A percentile compares a stretch with the other conserved stretches of the same genome.
Evolutionary conservation across 1,140 invertebrate genomes (phyloP).

Genomic region (Pachypeltis micranthus): DNA sequence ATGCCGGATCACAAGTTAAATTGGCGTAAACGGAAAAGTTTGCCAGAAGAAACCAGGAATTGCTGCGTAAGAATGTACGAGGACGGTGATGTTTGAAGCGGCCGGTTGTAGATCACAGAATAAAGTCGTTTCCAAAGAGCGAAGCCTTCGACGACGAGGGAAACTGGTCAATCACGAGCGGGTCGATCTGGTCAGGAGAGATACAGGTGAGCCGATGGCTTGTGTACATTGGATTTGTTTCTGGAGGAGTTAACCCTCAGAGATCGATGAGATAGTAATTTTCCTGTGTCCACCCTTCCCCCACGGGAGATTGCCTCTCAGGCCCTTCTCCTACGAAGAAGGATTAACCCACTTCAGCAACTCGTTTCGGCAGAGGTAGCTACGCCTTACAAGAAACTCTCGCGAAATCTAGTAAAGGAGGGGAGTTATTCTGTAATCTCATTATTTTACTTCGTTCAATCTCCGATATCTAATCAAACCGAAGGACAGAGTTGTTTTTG

Average conservation of each 20-base stretch:
- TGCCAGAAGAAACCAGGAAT: no score
- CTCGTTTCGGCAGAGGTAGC: neutral
- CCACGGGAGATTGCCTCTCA: constrained; percentile 2
- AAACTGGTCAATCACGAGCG: neutral
- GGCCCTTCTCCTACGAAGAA: neutral
- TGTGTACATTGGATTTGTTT: constrained; percentile 8
- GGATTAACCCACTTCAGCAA: constrained; percentile 8
- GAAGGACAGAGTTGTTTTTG: no score
- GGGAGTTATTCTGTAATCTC: constrained; percentile 1
- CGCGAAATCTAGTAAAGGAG: constrained; percentile 1
- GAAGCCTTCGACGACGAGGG: no score
- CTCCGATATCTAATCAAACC: constrained; percentile 3
- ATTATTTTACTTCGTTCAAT: constrained; percentile 7
- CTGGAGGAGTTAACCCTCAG: constrained; percentile 3
- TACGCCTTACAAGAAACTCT: neutral
- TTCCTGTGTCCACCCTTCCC: constrained; percentile 6
- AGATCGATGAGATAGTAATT: constrained; percentile 9
- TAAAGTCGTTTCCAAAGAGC: no score
- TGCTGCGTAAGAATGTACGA: no score
- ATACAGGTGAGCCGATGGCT: neutral
- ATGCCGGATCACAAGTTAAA: no score
- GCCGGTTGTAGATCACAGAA: no score
- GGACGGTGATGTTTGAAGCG: no score
- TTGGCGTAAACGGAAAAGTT: no score
- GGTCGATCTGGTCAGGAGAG: neutral